Conservation (phyloP, 2,797 vertebrate genomes). For the Crax fasciolata region DNA sequence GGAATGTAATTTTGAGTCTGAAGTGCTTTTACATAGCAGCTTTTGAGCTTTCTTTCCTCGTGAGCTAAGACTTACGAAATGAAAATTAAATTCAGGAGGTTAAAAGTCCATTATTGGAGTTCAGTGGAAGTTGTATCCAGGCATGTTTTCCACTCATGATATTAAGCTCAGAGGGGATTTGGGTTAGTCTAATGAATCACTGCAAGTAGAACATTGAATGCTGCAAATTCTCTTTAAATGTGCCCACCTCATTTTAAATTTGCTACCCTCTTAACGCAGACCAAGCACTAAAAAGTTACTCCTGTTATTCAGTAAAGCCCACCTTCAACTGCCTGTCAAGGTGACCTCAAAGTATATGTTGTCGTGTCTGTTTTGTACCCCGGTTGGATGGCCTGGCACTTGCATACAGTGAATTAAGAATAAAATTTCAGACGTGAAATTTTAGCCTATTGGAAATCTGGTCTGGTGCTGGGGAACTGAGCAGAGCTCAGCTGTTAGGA, state of each 20-base stretch:
- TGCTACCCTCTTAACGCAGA: not conserved
- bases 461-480: not conserved
- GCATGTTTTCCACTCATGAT: not conserved
- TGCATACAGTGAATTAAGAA: not conserved
- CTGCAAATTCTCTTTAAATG: not conserved
- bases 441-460: not conserved
- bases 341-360: not conserved
- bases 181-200: not conserved
- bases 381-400: not conserved
- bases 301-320: not conserved
- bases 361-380: not conserved
- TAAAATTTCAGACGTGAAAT: constrained; percentile 19
- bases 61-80: not conserved
- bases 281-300: not conserved
- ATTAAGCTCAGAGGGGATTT: not conserved
- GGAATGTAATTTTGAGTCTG: not conserved
- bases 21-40: not conserved
- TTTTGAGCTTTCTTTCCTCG: not conserved
- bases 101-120: not conserved
- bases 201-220: not conserved
- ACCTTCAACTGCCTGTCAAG: not conserved
- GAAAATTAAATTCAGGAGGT: not conserved
- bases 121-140: not conserved
- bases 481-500: not conserved
- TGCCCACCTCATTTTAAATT: not conserved